Base-by-base conservation (phyloP, 2,888 invertebrate genomes). In the Bombylius major region DNA sequence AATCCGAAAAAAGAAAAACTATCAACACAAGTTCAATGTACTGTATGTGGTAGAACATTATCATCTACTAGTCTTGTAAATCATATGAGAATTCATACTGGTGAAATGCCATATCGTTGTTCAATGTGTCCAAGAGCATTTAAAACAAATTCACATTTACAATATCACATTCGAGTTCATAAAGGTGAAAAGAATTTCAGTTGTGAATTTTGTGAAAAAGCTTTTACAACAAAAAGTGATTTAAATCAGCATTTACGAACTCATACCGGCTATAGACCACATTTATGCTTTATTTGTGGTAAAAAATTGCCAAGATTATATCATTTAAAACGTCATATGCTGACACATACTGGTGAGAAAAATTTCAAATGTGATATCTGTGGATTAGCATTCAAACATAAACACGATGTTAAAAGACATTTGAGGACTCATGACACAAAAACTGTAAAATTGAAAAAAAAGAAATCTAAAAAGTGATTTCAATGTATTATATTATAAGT, bases 121-220 rank as follows among this genome's bases (percentile, higher is more conserved):
- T 45, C 58, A 23, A 14, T 62, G 5, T 66, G 66, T 51, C 56
- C 62, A 3, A 60, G 58, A 31, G 56, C 60, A 9, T 65, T 65
- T 56, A 63, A 61, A 51, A 64, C 64, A 50, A 63, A 63, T 52
- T 64, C 63, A 4, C 65, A 65, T 39, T 58, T 66, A 50, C 64
- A 65, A 59, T 64, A 63, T 5, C 65, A 66, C 54, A 49, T 64
- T 42, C 59, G 62, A 45, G 57, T 60, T 0, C 64, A 66, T 59
- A 58, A 61, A 32, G 65, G 63, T 31, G 59, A 64, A 11, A 64
- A 62, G 32, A 48, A 50, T 33, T 63, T 60, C n/a, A 60, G 60
- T 6, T 66, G 66, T 51, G 46, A 55, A 3, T 45, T 61, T 0
- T 66, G 66, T 44, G 58, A 59, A 4, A 63, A 63, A 56, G 58